A percentile compares a stretch with the other conserved stretches of the same genome.
These are phyloP conservation scores for Melolontha melolontha DNA, from an alignment of 2,888 invertebrate species.

Conservation along the genomic window DNA sequence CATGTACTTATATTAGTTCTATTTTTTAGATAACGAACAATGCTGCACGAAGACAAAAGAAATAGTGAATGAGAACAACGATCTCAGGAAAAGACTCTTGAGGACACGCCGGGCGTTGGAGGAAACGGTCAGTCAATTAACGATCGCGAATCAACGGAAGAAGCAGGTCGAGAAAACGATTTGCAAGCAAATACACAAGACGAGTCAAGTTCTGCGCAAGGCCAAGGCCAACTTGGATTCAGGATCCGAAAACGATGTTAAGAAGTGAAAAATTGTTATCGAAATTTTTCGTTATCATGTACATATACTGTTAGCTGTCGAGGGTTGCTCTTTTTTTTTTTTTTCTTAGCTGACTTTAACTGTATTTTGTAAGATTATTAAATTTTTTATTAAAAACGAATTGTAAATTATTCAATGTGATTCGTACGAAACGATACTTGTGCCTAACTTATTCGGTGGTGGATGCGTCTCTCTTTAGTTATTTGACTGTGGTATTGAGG, in stretches of 20 bases:
- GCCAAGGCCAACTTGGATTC: constrained; percentile 80
- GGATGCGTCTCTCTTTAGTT: constrained; percentile 1
- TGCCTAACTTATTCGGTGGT: constrained; percentile 16
- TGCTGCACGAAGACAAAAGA: constrained; percentile 59
- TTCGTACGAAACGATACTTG: constrained; percentile 8
- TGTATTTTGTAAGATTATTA: constrained; percentile 41
- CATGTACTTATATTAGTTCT: too few species aligned
- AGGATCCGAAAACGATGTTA: constrained; percentile 62
- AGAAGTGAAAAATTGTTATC: constrained; percentile 53
- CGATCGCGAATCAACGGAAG: constrained; percentile 82
- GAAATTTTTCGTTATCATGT: constrained; percentile 56
- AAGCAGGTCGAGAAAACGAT: constrained; percentile 87
- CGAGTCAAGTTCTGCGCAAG: constrained; percentile 80
- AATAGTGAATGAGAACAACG: constrained; percentile 73
- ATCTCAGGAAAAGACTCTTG: constrained; percentile 76
- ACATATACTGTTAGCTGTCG: constrained; percentile 47
- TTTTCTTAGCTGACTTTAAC: constrained; percentile 28
- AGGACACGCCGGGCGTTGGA: constrained; percentile 81
- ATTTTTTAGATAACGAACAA: constrained; percentile 55
- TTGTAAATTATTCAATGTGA: constrained; percentile 9
- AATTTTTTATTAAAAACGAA: constrained; percentile 37
- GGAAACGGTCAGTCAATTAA: constrained; percentile 81
- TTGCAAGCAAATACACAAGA: constrained; percentile 83
- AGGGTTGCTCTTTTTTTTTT: constrained; percentile 18
- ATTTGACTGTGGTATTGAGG: constrained; percentile 9